Evolutionary conservation across 2,113 vertebrate genomes (phyloP), one percentile per base, ranked within the genome.

Genomic region (Syngnathus floridae): DNA sequence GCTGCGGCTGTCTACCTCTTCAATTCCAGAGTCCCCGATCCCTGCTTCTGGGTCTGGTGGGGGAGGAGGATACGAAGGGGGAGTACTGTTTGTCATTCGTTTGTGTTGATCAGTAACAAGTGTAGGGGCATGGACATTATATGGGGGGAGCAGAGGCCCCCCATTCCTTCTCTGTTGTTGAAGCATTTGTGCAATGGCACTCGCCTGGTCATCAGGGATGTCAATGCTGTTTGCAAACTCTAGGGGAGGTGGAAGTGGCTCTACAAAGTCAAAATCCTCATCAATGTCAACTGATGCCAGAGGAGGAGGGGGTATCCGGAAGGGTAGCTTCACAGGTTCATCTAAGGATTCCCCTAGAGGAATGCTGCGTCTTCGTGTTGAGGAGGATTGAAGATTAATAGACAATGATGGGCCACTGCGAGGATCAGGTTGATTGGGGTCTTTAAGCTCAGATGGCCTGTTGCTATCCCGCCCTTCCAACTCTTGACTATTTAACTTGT

Each of bases 181-280:
- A 37, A 91, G 74, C 87, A 92, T 84, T 74, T 95, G 94, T 3
- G 85, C 90, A 19, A 93, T 90, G 8, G 92, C 88, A n/a, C 78
- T 88, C 0, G 88, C 84, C 5, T 93, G 93, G 64, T 98, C 95
- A 0, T 98, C 97, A 0, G 96, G 92, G 65, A 96, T 95, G 83
- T 99, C 97, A 58, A 99, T 94, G 78, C 96, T 99, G 82, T 99
- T 99, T 43, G 96, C 96, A 4, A 98, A 99, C 84, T 98, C 96
- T 70, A 99, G 85, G 3, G 97, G 97, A 14, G 96, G 97, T 1
- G 97, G 97, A 46, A 99, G 88, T 1, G 97, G 96, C 82, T 98
- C 97, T 5, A 94, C 89, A 72, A 95, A 97, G 38, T 96, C 88
- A 74, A 99, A 98, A 7, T 99, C 97, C 72, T 98, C 96, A 13